Evolutionary conservation across 2,888 invertebrate species (phyloP), one percentile per base, ranked within the genome.

Genomic region (Ethmia dodecea): DNA sequence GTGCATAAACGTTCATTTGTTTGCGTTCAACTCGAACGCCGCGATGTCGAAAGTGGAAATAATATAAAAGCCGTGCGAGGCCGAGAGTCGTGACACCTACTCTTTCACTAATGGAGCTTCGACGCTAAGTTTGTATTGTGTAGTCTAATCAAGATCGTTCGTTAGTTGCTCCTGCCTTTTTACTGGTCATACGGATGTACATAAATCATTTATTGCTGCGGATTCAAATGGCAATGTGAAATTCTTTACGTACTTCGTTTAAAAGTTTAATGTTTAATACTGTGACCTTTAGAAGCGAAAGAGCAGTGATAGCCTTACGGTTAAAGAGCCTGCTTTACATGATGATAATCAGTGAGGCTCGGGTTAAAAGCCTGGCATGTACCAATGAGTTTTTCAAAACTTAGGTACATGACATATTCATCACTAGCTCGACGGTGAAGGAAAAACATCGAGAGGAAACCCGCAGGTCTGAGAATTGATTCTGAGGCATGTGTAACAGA

Each of bases 21-120:
- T 71, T 65, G 60, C 63, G 61, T 60, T 56, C 53, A 47, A 44
- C 51, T 55, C 52, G 28, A 52, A 56, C 53, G 47, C 47, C 46
- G 58, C 60, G 59, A 56, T 55, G 63, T 54, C 55, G 59, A 65
- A 66, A 71, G 69, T 64, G 59, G 60, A 63, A 66, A 79, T 80
- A 80, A 84, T 84, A 81, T 80, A 81, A 71, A 71, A 74, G 53
- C 64, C 70, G 61, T 60, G 68, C 68, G 58, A 65, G 66, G 50
- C 50, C 40, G 45, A 49, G 61, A 78, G 66, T 84, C 84, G 84
- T 84, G 84, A 84, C 81, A 79, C 69, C 64, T 71, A 71, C 74
- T 74, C 76, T 74, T 69, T 74, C 75, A 63, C 77, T 84, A 84
- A 84, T 84, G 83, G 80, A 80, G 63, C 62, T 49, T 54, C 65